Percentiles rank a stretch among this genome's conserved stretches.
Evolutionary conservation across 2,888 invertebrate genomes (phyloP).

Genomic region (Spilarctia lutea): DNA sequence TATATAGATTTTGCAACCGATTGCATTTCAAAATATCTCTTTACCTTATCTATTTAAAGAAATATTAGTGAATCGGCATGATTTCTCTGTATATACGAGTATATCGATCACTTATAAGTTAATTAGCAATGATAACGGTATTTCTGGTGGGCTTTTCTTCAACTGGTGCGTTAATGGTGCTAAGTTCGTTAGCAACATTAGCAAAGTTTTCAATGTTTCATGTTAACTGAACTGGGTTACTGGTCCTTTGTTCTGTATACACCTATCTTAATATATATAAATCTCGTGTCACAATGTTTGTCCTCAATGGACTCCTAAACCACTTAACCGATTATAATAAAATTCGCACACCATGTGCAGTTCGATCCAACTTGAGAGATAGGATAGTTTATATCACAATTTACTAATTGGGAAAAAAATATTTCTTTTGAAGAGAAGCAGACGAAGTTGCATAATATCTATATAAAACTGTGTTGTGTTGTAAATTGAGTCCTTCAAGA

Average conservation of each 20-base stretch:
- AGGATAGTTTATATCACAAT: too few relatives aligned
- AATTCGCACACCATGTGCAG: too few relatives aligned
- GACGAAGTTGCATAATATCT: too few relatives aligned
- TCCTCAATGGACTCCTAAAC: too few relatives aligned
- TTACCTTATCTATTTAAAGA: neutral
- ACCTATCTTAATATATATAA: too few relatives aligned
- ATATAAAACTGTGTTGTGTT: neutral
- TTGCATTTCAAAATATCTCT: neutral
- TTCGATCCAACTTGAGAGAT: too few relatives aligned
- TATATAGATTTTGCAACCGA: too few relatives aligned
- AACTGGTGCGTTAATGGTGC: neutral
- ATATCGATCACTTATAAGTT: neutral
- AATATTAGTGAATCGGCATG: neutral
- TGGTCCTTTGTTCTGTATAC: neutral
- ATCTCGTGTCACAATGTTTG: too few relatives aligned
- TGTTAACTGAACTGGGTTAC: slow-evolving; percentile 6
- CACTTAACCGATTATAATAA: too few relatives aligned
- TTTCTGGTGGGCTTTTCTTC: neutral
- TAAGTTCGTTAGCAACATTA: slow-evolving; percentile 12
- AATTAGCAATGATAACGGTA: slow-evolving; percentile 3
- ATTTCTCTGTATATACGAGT: neutral
- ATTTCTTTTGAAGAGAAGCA: too few relatives aligned
- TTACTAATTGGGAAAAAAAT: too few relatives aligned
- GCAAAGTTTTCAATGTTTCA: neutral
- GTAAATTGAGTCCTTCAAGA: neutral